Evolutionary conservation across 2,113 vertebrate genomes (phyloP).

Genomic region (Oenanthe oenanthe): DNA sequence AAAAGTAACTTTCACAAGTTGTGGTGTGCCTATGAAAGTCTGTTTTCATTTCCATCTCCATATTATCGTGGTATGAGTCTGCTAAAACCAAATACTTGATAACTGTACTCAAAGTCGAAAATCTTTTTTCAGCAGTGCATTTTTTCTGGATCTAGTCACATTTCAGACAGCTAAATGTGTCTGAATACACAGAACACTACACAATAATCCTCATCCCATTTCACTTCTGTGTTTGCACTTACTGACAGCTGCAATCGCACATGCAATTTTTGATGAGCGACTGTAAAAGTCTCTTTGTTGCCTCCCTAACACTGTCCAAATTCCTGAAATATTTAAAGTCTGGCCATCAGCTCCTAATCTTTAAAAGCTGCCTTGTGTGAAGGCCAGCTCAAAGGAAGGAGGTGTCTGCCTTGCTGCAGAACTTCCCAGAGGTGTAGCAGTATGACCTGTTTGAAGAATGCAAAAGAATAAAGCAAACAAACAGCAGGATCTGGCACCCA

Average conservation of each 20-base stretch:
- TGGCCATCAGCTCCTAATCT: constrained; percentile 10
- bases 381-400: background rate
- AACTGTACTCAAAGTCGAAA: background rate
- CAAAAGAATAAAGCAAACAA: background rate
- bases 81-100: background rate
- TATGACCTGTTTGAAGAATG: background rate
- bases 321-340: background rate
- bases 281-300: background rate
- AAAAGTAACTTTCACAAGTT: background rate
- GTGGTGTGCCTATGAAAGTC: background rate
- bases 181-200: background rate
- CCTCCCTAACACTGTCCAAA: background rate
- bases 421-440: constrained; percentile 16
- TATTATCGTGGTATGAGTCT: background rate
- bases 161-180: background rate
- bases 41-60: background rate
- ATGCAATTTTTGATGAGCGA: background rate
- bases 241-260: background rate
- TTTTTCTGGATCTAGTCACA: background rate
- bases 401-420: constrained; percentile 10
- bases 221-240: constrained; percentile 3
- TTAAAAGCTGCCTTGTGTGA: constrained; percentile 18
- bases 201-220: background rate
- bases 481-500: background rate
- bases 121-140: background rate